Conservation (phyloP, 2,888 invertebrate species). For the Nephrocerus scutellatus region DNA sequence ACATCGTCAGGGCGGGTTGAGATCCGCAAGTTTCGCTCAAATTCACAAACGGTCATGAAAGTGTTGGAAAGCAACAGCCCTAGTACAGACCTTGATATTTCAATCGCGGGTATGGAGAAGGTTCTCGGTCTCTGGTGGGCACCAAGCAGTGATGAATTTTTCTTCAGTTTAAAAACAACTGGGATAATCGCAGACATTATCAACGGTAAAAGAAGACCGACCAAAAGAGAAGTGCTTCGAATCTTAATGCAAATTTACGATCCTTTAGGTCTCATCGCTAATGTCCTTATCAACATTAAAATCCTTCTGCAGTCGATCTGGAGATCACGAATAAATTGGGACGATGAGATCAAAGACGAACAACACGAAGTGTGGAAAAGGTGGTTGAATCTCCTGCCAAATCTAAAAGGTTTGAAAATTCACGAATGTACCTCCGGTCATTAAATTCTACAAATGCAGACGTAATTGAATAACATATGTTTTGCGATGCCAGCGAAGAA, state of each 20-base stretch:
- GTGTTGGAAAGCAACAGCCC: conserved; percentile 12
- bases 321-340: conserved; percentile 17
- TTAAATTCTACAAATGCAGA: not conserved
- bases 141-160: conserved; percentile 12
- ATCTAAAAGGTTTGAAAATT: conserved; percentile 11
- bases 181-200: conserved; percentile 14
- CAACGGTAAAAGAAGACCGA: conserved; percentile 11
- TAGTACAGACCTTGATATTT: conserved; percentile 15
- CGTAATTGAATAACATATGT: conserved; percentile 10
- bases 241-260: conserved; percentile 21
- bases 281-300: conserved; percentile 16
- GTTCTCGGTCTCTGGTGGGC: conserved; percentile 20
- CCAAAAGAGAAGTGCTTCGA: conserved; percentile 18
- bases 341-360: conserved; percentile 14
- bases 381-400: conserved; percentile 10
- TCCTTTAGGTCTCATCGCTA: conserved; percentile 15
- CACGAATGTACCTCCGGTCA: conserved; percentile 17
- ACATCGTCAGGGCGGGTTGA: conserved; percentile 16
- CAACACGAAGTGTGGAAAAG: conserved; percentile 10
- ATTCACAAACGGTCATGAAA: conserved; percentile 11
- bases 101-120: conserved; percentile 14
- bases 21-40: conserved; percentile 22
- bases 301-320: conserved; percentile 22
- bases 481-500: conserved; percentile 18
- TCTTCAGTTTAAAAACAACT: conserved; percentile 15